Percentiles rank a stretch among this genome's conserved stretches.
Evolutionary conservation across 2,888 invertebrate genomes (phyloP).

Genomic region (Patella pellucida): DNA sequence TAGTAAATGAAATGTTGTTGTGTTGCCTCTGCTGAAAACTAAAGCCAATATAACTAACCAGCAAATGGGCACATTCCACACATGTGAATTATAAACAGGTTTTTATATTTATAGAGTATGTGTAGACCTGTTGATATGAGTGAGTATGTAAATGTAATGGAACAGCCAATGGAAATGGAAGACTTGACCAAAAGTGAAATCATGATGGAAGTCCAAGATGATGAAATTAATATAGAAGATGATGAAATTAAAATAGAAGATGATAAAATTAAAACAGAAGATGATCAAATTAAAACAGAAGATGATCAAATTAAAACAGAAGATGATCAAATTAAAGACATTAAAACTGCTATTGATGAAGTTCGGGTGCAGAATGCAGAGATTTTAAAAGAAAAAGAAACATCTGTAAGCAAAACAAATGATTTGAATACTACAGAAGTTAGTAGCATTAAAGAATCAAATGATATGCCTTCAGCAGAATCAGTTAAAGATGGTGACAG

Average conservation of each 20-base stretch:
- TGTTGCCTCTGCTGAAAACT: no score
- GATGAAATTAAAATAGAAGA: neutral
- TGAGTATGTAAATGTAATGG: constrained; percentile 24
- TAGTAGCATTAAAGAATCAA: neutral
- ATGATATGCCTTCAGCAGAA: no score
- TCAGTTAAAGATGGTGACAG: neutral
- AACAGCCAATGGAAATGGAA: constrained; percentile 21
- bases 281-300: neutral
- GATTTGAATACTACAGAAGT: neutral
- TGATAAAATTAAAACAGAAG: neutral
- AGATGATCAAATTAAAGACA: neutral
- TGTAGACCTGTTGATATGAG: constrained; percentile 57
- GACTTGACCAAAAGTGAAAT: neutral
- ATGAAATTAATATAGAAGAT: neutral
- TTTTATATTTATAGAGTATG: constrained; percentile 55
- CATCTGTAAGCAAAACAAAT: neutral
- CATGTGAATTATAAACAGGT: neutral
- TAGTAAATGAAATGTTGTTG: no score
- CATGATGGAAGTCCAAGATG: neutral
- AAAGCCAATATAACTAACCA: no score
- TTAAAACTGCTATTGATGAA: neutral
- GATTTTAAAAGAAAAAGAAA: neutral
- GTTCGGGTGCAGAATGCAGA: neutral
- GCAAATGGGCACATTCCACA: no score
- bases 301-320: neutral